Percentiles rank a stretch among this genome's conserved stretches.
Conservation (phyloP, 2,113 vertebrate species). For the cat (Felis catus) region DNA sequence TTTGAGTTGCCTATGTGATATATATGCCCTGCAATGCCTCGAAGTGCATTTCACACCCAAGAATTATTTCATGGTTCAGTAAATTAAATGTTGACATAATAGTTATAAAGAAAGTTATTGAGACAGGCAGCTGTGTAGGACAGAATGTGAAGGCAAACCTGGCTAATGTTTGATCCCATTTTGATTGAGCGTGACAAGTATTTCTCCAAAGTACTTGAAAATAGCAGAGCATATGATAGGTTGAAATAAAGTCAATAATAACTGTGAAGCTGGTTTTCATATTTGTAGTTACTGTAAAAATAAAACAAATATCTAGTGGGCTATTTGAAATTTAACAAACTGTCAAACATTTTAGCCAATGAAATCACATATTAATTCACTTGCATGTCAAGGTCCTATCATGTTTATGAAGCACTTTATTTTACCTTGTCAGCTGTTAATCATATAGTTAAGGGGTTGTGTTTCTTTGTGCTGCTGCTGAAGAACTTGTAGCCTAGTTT, state of each 20-base stretch:
- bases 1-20: background rate
- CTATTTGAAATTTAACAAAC: conserved; percentile 27
- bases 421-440: background rate
- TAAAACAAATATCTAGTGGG: background rate
- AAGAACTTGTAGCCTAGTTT: background rate
- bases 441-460: background rate
- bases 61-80: background rate
- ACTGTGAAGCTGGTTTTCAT: conserved; percentile 16
- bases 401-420: background rate
- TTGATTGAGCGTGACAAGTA: background rate
- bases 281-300: background rate
- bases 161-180: background rate
- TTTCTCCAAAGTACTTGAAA: background rate
- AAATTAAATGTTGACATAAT: background rate
- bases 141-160: background rate
- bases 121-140: background rate
- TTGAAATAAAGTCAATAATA: conserved; percentile 20
- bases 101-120: background rate
- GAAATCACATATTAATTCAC: background rate
- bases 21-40: background rate
- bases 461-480: background rate
- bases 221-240: background rate
- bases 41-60: background rate
- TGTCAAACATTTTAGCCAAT: background rate
- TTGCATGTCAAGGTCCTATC: background rate